Conservation (phyloP, 2,113 vertebrate species). For the Ploceus nigricollis region DNA sequence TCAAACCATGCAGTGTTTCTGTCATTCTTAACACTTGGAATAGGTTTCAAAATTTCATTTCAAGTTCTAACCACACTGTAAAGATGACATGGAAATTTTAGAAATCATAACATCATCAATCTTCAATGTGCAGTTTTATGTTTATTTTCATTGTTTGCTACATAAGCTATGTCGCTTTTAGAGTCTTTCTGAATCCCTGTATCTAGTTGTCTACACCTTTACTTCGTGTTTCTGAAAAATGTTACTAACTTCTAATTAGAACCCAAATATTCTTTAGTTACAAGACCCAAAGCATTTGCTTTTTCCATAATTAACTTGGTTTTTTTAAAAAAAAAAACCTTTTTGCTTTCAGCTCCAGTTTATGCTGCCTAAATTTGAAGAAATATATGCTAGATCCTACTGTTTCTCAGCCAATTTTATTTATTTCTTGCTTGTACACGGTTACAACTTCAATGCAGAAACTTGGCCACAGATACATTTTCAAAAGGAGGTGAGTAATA, state of each 20-base stretch:
- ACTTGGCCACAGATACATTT: constrained; percentile 86
- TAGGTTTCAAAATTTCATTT: not conserved
- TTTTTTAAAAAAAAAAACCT: not conserved
- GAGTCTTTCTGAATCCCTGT: not conserved
- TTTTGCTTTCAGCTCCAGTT: constrained; percentile 72
- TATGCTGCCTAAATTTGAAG: constrained; percentile 65
- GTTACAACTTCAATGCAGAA: constrained; percentile 85
- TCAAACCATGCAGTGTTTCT: not conserved
- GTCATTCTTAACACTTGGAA: not conserved
- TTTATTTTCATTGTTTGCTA: not conserved
- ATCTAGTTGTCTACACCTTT: not conserved
- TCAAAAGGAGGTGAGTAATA: constrained; percentile 80
- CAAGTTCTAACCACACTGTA: not conserved
- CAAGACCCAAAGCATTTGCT: not conserved
- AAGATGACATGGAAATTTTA: not conserved
- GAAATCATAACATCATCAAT: not conserved
- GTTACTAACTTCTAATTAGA: not conserved
- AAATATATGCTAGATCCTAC: constrained; percentile 79
- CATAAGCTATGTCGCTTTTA: not conserved
- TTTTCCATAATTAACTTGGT: not conserved
- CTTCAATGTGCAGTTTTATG: not conserved
- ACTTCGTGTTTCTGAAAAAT: not conserved
- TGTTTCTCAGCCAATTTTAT: constrained; percentile 88
- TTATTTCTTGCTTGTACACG: constrained; percentile 80
- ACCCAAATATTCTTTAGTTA: not conserved